A percentile compares a stretch with the other conserved stretches of the same genome.
These are phyloP conservation scores for Lagenorhynchus albirostris DNA, from an alignment of 2,113 vertebrate genomes.

Conservation along the genomic window DNA sequence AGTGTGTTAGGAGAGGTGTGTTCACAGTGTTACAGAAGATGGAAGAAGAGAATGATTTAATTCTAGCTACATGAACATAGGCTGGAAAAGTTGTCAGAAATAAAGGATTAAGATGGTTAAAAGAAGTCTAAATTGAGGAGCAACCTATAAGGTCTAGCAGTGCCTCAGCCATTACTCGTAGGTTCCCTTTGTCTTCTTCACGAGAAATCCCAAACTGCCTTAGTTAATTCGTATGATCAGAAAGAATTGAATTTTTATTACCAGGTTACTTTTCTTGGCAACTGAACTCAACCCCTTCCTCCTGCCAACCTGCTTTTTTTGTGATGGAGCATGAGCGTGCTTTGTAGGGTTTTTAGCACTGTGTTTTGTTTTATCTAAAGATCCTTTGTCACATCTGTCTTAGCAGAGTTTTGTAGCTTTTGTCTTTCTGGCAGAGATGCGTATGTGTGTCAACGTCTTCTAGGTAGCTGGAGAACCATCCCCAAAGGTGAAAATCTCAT, in stretches of 20 bases:
- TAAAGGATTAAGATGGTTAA: not conserved
- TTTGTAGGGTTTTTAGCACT: not conserved
- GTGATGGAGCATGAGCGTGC: not conserved
- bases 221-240: not conserved
- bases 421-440: not conserved
- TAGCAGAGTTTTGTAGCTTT: not conserved
- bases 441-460: not conserved
- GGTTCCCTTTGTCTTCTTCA: not conserved
- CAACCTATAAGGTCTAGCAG: not conserved
- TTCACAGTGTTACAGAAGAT: not conserved
- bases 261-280: not conserved
- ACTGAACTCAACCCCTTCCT: not conserved
- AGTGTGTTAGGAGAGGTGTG: not conserved
- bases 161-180: not conserved
- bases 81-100: not conserved
- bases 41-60: not conserved
- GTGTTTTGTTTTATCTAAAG: slow-evolving; percentile 16
- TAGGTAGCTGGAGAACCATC: not conserved
- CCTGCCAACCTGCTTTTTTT: not conserved
- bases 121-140: not conserved
- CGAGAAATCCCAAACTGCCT: not conserved
- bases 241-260: slow-evolving; percentile 19
- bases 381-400: not conserved
- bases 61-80: not conserved
- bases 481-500: slow-evolving; percentile 6